phyloP scores from a whole-genome alignment of 2,797 vertebrate genomes.

The Alca torda region DNA sequence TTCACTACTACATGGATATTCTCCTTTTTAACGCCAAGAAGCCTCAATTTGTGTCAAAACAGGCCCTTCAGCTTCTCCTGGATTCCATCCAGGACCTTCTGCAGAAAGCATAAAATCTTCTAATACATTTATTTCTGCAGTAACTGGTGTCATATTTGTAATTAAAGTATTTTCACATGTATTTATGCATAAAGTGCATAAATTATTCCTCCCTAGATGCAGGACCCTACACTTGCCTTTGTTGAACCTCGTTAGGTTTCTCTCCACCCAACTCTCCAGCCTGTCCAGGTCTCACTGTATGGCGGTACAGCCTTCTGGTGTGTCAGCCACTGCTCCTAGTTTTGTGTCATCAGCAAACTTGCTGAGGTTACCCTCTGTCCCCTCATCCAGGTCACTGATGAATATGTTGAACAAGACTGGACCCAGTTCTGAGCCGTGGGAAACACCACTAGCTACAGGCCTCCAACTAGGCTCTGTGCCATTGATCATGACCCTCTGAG shows the following conservation, averaged over 20 bases:
- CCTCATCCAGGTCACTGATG: neutral
- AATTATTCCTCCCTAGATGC: neutral
- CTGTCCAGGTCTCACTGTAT: neutral
- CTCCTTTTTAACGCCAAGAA: neutral
- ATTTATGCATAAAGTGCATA: neutral
- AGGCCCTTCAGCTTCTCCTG: neutral
- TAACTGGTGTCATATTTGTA: neutral
- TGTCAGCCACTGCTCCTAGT: neutral
- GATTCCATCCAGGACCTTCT: neutral
- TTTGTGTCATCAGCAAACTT: neutral
- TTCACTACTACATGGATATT: neutral
- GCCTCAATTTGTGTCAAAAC: neutral
- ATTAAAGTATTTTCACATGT: accelerated
- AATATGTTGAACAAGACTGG: neutral
- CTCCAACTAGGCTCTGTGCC: neutral
- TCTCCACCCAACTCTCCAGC: neutral
- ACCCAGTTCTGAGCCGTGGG: neutral
- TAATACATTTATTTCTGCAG: neutral
- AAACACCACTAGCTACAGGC: neutral
- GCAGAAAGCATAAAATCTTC: neutral
- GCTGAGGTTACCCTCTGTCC: neutral
- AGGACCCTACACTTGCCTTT: neutral
- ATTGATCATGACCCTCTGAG: neutral
- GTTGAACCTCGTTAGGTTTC: neutral
- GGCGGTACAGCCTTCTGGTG: neutral